Evolutionary conservation across 2,797 vertebrate genomes (phyloP), one percentile per base, ranked within the genome.

Genomic region (Coracias cyanogaster): DNA sequence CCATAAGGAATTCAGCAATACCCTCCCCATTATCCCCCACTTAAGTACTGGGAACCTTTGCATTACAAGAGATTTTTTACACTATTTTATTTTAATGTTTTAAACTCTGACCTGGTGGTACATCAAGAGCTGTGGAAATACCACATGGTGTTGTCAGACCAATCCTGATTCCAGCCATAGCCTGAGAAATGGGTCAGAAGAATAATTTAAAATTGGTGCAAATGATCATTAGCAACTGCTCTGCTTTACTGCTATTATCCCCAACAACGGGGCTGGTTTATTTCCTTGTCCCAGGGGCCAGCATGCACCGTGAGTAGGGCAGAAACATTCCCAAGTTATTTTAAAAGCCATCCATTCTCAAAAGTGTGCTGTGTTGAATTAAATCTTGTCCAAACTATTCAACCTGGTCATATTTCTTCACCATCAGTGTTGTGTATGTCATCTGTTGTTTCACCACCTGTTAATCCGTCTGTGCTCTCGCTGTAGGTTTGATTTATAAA

Each of bases 371-470:
- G 58, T 89, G 82, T 35, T 95, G 94, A 94, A 85, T 77, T 91
- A 92, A 91, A 95, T 58, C 65, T 66, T 80, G 89, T 93, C 92
- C 91, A 84, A 73, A 78, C 87, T 81, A 31, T 84, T 92, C 93
- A 92, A 82, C 88, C 61, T 70, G 62, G 52, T n/a, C 90, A n/a
- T 96, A 84, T 85, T 93, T 95, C 71, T 86, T 71, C 21, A 22
- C 66, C 77, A 74, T 71, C 82, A 86, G 39, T 6, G 15, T 18
- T 94, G 91, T 86, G 1, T 18, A 8, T 71, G 89, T 92, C 87
- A 81, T 91, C 84, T 96, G 82, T 89, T 96, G 49, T 95, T 89
- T 86, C 77, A 52, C 71, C 90, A 95, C 87, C 94, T 95, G 94
- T 81, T 95, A 96, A 96, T 96, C 94, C 21, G 4, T 87, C 96